phyloP scores from a whole-genome alignment of 2,888 invertebrate species.

The Napeogenes inachia region DNA sequence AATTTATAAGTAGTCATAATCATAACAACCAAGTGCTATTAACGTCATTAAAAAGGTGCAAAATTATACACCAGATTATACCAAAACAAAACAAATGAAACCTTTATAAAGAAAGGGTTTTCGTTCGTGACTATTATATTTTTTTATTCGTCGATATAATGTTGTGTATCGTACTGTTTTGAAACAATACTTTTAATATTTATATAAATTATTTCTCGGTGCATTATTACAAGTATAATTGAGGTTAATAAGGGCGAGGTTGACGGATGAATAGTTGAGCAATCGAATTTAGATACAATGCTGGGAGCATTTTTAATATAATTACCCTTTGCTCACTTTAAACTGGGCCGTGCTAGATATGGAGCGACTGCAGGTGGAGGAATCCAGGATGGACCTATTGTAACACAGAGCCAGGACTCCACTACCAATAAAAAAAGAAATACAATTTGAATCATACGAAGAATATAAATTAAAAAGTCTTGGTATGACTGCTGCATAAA shows the following conservation, averaged over 20 bases:
- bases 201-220: background rate
- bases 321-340: background rate
- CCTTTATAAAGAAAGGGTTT: conserved; percentile 16
- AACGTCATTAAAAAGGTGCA: conserved; percentile 35
- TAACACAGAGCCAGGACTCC: background rate
- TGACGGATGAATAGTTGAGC: background rate
- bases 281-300: conserved; percentile 4
- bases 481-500: background rate
- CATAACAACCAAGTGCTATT: conserved; percentile 34
- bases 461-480: background rate
- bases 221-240: conserved; percentile 1
- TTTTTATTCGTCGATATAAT: conserved; percentile 15
- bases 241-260: conserved; percentile 1
- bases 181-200: background rate
- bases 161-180: background rate
- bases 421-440: background rate
- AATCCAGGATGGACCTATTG: too few species aligned
- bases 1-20: conserved; percentile 32
- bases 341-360: background rate
- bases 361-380: background rate
- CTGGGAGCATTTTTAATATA: background rate
- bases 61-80: conserved; percentile 34
- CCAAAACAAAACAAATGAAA: conserved; percentile 22
- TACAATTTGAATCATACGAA: background rate
- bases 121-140: background rate